Conservation (phyloP, 2,888 invertebrate genomes). For the Eumerus sabulonum region DNA sequence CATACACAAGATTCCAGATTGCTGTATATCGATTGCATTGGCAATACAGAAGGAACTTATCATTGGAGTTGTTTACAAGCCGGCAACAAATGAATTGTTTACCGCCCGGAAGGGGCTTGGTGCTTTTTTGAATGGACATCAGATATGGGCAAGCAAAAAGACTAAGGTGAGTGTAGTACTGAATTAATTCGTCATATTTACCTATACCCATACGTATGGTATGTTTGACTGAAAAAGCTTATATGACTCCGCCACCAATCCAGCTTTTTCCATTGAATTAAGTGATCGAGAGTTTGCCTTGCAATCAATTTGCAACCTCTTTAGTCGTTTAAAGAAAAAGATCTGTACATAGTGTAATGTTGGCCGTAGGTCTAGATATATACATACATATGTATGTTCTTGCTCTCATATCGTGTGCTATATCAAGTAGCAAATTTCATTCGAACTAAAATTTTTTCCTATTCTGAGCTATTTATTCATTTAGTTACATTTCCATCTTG, state of each 20-base stretch:
- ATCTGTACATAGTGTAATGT: too few relatives aligned
- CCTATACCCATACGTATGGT: not conserved
- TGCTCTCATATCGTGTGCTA: too few relatives aligned
- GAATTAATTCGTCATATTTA: not conserved
- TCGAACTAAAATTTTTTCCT: too few relatives aligned
- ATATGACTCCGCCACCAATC: not conserved
- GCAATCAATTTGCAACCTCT: too few relatives aligned
- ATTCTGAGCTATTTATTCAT: too few relatives aligned
- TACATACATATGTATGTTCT: too few relatives aligned
- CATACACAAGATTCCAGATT: conserved; percentile 84
- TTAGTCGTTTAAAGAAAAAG: too few relatives aligned
- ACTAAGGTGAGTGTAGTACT: conserved; percentile 72
- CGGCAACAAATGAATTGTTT: conserved; percentile 85
- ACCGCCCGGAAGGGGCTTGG: conserved; percentile 86
- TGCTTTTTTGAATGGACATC: conserved; percentile 86
- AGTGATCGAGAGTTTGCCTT: too few relatives aligned
- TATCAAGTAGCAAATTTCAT: too few relatives aligned
- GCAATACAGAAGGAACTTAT: conserved; percentile 81
- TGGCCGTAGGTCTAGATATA: too few relatives aligned
- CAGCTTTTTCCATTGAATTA: not conserved
- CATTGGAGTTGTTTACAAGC: conserved; percentile 88
- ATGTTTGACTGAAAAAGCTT: not conserved
- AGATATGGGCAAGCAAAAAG: conserved; percentile 79
- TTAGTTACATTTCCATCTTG: too few relatives aligned
- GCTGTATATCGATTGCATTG: conserved; percentile 85